Percentiles rank a stretch among this genome's conserved stretches.
Conservation (phyloP, 2,888 invertebrate genomes). For the Dasysyrphus tricinctus region DNA sequence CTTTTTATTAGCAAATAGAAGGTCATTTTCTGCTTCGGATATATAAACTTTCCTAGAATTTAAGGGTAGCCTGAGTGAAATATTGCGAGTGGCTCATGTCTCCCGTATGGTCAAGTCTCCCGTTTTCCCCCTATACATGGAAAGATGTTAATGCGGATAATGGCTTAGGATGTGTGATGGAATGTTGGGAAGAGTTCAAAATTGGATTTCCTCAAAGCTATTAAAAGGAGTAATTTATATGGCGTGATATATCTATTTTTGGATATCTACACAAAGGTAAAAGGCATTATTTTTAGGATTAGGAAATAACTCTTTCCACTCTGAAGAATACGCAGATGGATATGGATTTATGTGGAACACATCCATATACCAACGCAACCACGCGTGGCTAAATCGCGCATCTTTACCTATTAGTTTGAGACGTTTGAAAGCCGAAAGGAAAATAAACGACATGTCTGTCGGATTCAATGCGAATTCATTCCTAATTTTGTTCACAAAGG, state of each 20-base stretch:
- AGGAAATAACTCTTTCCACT: constrained; percentile 19
- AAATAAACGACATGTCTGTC: neutral
- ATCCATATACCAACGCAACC: neutral
- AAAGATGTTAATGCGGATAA: too few species aligned
- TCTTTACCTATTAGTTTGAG: constrained; percentile 1
- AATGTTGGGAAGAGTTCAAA: constrained; percentile 43
- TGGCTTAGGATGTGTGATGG: constrained; percentile 45
- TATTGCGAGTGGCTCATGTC: too few species aligned
- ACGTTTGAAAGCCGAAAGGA: neutral
- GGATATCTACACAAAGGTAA: constrained; percentile 4
- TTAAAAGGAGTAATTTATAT: constrained; percentile 29
- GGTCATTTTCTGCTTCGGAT: too few species aligned
- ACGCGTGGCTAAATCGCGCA: neutral
- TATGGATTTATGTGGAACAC: neutral
- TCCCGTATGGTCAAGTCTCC: too few species aligned
- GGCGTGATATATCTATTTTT: neutral
- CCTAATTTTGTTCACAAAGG: too few species aligned
- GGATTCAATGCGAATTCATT: neutral
- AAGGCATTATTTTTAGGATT: constrained; percentile 18
- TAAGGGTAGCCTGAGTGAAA: too few species aligned
- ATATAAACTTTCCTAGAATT: too few species aligned
- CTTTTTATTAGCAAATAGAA: too few species aligned
- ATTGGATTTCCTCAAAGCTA: constrained; percentile 25
- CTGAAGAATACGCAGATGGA: constrained; percentile 10
- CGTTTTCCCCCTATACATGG: too few species aligned